phyloP scores from a whole-genome alignment of 2,113 vertebrate species.

The Plectropomus leopardus region DNA sequence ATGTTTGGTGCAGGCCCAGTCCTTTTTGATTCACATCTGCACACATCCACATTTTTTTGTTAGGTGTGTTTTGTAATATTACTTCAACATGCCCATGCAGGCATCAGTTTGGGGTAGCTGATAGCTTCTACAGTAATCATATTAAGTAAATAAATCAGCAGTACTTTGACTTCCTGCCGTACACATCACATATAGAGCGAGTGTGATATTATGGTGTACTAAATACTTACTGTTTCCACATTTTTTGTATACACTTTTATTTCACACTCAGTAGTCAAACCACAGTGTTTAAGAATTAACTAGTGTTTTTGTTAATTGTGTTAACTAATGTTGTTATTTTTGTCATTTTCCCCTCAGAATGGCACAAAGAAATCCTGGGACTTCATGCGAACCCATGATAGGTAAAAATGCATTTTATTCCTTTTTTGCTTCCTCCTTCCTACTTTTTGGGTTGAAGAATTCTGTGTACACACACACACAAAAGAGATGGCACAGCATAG shows the following conservation, averaged over 20 bases:
- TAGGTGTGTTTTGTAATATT: conserved; percentile 15
- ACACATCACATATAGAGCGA: neutral
- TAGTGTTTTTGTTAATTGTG: neutral
- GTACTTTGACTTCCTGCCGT: conserved; percentile 16
- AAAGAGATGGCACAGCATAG: neutral
- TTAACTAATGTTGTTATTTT: conserved; percentile 25
- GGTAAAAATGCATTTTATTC: conserved; percentile 80
- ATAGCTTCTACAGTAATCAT: conserved; percentile 3
- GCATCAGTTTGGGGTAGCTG: neutral
- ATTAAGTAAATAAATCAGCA: conserved; percentile 15
- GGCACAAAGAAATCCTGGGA: conserved; percentile 92
- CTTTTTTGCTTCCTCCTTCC: no score
- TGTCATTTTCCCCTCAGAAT: conserved; percentile 84
- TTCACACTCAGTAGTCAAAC: neutral
- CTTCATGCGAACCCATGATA: conserved; percentile 94
- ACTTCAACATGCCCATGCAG: conserved; percentile 21
- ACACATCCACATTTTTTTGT: conserved; percentile 46
- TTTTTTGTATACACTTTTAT: neutral
- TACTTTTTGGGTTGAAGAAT: neutral
- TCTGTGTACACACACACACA: neutral
- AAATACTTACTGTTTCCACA: no score
- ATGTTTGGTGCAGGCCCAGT: neutral
- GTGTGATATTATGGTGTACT: no score
- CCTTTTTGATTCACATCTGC: conserved; percentile 13
- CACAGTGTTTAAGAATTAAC: neutral